Evolutionary conservation across 2,797 vertebrate genomes (phyloP), one percentile per base, ranked within the genome.

Genomic region (Sylvilagus floridanus): DNA sequence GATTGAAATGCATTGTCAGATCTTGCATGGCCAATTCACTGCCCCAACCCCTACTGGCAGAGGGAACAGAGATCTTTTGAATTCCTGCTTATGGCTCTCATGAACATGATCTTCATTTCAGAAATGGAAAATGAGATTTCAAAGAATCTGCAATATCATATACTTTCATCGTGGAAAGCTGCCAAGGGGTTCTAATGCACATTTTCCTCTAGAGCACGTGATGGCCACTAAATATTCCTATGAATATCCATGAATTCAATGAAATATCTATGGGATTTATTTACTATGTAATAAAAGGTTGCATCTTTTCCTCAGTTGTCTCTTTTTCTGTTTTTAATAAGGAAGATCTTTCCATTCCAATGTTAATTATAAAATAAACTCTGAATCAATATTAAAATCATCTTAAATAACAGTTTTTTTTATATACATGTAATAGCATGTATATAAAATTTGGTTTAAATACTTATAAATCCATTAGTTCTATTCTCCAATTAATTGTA

Each of bases 401-500:
- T 6, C 86, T 87, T 72, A 35, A 21, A 14, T 30, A 76, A 85
- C 0, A 82, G 1, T 30, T 3, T n/a, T 89, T 79, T 68, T 35
- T 35, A 35, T 35, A 35, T 35, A 35, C 35, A 35, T 47, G 42
- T 9, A 47, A 47, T 47, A 47, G 42, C 42, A 52, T 77, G 1
- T 63, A 7, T 32, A 93, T 68, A 22, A 54, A 73, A 77, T 87
- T 82, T 95, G 30, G 69, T 71, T 92, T 84, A 52, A 16, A 42
- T 85, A 60, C 22, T 57, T 95, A 17, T 47, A 62, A 93, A 84
- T 84, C 9, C 26, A 60, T 90, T 72, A 63, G 52, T 78, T 93
- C 26, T 76, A 62, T 75, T 89, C 2, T 65, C 85, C 28, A 72
- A 71, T 86, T 89, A 62, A 89, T 69, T 93, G 54, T 91, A 69